phyloP scores from a whole-genome alignment of 2,113 vertebrate species.

The Lycocorax pyrrhopterus region DNA sequence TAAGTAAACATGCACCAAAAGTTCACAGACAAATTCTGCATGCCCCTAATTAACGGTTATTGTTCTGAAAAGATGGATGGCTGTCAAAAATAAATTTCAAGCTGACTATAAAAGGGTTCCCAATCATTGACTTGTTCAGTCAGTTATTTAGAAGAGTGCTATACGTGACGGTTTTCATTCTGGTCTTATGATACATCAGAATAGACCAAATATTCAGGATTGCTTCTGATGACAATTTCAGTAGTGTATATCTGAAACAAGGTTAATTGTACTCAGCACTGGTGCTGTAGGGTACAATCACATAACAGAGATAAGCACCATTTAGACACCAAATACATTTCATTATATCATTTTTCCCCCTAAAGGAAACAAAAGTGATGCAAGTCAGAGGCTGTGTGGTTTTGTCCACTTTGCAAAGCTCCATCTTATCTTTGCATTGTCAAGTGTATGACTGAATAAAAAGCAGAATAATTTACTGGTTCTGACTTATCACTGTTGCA shows the following conservation, averaged over 20 bases:
- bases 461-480: not conserved
- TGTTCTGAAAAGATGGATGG: not conserved
- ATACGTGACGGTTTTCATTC: not conserved
- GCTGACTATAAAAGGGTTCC: not conserved
- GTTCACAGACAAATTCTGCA: not conserved
- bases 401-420: not conserved
- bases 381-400: not conserved
- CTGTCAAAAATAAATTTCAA: not conserved
- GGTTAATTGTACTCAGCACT: not conserved
- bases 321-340: not conserved
- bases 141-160: not conserved
- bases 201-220: not conserved
- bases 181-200: not conserved
- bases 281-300: not conserved
- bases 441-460: not conserved
- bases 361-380: not conserved
- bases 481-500: not conserved
- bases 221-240: not conserved
- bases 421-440: not conserved
- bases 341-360: not conserved
- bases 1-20: not conserved
- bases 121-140: not conserved
- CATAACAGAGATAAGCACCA: not conserved
- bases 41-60: not conserved
- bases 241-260: not conserved